phyloP scores from a whole-genome alignment of 2,888 invertebrate genomes.

The Mongoloraphidia duomilia region DNA sequence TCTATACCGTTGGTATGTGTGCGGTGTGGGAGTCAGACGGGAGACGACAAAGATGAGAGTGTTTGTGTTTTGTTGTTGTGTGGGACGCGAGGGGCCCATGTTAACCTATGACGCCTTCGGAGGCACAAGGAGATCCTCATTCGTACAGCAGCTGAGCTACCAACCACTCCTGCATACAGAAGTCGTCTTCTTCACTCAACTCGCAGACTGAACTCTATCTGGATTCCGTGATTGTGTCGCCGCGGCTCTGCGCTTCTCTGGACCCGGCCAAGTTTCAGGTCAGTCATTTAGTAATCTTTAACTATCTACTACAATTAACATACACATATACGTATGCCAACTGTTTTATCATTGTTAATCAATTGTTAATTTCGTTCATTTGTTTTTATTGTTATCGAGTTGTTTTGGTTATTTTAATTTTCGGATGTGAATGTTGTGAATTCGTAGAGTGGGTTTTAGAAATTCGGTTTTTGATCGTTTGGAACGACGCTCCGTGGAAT shows the following conservation, averaged over 20 bases:
- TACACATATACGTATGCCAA: too few relatives aligned
- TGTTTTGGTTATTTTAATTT: too few relatives aligned
- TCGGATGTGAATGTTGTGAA: too few relatives aligned
- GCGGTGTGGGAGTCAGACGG: background rate
- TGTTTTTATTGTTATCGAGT: too few relatives aligned
- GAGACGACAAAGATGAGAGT: background rate
- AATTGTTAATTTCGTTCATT: too few relatives aligned
- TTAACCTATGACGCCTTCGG: constrained; percentile 3
- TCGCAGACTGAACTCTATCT: background rate
- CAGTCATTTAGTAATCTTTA: background rate
- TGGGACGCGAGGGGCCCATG: background rate
- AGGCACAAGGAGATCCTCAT: constrained; percentile 4
- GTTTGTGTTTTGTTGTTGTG: background rate
- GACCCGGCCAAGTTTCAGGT: background rate
- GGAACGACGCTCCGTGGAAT: too few relatives aligned
- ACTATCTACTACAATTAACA: too few relatives aligned
- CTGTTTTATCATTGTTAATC: too few relatives aligned
- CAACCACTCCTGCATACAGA: constrained; percentile 1
- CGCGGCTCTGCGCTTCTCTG: background rate
- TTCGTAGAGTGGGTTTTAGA: too few relatives aligned
- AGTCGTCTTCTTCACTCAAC: background rate
- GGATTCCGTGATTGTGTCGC: background rate
- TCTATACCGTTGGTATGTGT: background rate
- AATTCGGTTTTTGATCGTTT: too few relatives aligned
- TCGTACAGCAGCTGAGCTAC: constrained; percentile 6